phyloP scores from a whole-genome alignment of 2,888 invertebrate species.

The Drosophila affinis region DNA sequence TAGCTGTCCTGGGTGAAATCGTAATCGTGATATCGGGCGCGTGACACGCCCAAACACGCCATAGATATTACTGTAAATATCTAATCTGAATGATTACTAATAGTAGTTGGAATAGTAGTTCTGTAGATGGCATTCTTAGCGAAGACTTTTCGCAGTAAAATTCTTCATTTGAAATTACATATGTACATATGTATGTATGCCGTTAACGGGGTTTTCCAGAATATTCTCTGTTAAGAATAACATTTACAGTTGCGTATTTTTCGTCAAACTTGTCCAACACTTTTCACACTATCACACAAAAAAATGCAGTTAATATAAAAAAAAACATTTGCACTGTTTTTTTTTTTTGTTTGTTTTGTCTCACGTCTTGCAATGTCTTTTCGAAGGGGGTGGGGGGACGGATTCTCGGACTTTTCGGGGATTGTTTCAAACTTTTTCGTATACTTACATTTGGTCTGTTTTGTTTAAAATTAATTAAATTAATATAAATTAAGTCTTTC shows the following conservation, averaged over 20 bases:
- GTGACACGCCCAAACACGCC: slow-evolving; percentile 32
- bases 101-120: not conserved
- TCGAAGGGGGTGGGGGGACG: not conserved
- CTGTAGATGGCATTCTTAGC: not conserved
- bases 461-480: slow-evolving; percentile 83
- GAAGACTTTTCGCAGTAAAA: not conserved
- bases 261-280: not conserved
- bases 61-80: not conserved
- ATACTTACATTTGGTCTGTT: slow-evolving; percentile 82
- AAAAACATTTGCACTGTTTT: not conserved
- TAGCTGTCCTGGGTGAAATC: slow-evolving; percentile 23
- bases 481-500: slow-evolving; percentile 83
- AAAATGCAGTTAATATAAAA: not conserved
- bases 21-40: not conserved
- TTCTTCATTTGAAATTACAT: not conserved
- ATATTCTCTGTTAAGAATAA: not conserved
- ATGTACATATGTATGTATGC: too few species aligned
- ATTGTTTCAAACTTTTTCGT: not conserved
- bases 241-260: not conserved
- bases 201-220: not conserved
- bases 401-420: not conserved
- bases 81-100: not conserved
- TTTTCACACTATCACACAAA: slow-evolving; percentile 1
- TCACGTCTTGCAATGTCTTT: not conserved
- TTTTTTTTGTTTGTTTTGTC: not conserved